These are phyloP conservation scores for Aurelia sp. DNA, from an alignment of 30 jellyfish, hydroid and myxozoan species.

Conservation along the genomic window DNA sequence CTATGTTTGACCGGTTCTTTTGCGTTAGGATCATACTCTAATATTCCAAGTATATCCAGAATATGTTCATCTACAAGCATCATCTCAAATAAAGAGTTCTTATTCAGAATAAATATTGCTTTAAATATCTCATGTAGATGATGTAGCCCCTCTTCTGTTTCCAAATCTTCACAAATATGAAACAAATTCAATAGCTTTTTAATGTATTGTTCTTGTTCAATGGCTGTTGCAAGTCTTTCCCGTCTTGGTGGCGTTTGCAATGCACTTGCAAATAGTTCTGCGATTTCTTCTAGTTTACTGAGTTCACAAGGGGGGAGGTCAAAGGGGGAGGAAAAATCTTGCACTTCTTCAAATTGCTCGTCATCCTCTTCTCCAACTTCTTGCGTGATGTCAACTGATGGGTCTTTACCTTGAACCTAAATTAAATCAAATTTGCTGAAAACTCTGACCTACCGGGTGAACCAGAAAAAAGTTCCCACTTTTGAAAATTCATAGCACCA, in stretches of 20 bases:
- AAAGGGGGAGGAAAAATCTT: conserved; percentile 81
- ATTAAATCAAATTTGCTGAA: not conserved
- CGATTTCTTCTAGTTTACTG: conserved; percentile 79
- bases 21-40: conserved; percentile 92
- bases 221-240: conserved; percentile 81
- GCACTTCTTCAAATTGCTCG: conserved; percentile 86
- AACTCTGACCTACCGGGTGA: too few relatives aligned
- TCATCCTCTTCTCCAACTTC: conserved; percentile 90
- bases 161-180: conserved; percentile 97
- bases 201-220: conserved; percentile 87
- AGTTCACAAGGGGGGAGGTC: conserved; percentile 95
- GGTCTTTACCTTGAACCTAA: conserved; percentile 96
- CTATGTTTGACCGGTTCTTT: conserved; percentile 85
- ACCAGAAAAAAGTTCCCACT: too few relatives aligned
- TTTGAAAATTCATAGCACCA: too few relatives aligned
- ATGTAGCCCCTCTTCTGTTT: conserved; percentile 91
- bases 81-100: conserved; percentile 85
- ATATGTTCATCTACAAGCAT: conserved; percentile 87
- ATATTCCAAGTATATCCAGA: conserved; percentile 91
- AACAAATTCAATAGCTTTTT: conserved; percentile 85
- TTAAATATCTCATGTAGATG: conserved; percentile 89
- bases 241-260: conserved; percentile 75
- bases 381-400: conserved; percentile 92
- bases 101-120: conserved; percentile 85
- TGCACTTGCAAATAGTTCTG: conserved; percentile 83